Evolutionary conservation across 2,888 invertebrate genomes (phyloP).

Genomic region (Clivina fossor): DNA sequence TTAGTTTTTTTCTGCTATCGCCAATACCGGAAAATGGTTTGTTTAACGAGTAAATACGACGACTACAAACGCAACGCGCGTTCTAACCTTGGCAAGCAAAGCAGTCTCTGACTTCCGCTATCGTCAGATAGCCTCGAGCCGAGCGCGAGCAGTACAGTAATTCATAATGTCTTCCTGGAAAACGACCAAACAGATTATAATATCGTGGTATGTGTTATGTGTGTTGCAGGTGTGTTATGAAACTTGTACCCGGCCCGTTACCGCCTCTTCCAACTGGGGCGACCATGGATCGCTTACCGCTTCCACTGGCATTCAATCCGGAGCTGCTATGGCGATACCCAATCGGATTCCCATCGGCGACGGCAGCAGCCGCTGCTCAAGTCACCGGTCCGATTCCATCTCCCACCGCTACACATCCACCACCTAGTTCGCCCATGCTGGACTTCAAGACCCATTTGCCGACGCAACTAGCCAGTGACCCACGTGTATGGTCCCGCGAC

Average conservation of each 20-base stretch:
- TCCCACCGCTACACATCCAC: too few relatives aligned
- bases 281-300: constrained; percentile 74
- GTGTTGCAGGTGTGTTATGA: constrained; percentile 53
- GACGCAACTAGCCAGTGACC: constrained; percentile 80
- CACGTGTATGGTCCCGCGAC: constrained; percentile 86
- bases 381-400: too few relatives aligned
- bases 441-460: constrained; percentile 89
- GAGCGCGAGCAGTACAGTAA: constrained; percentile 32
- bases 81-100: constrained; percentile 41
- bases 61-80: constrained; percentile 9
- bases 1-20: constrained; percentile 20
- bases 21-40: constrained; percentile 31
- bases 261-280: constrained; percentile 51
- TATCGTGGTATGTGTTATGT: constrained; percentile 33
- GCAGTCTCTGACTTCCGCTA: constrained; percentile 42
- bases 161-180: constrained; percentile 34
- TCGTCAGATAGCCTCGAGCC: constrained; percentile 37
- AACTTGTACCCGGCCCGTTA: constrained; percentile 56
- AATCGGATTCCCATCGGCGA: constrained; percentile 72
- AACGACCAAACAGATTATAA: constrained; percentile 22
- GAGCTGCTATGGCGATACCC: constrained; percentile 89
- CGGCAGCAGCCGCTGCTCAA: constrained; percentile 64
- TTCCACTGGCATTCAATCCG: constrained; percentile 77
- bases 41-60: constrained; percentile 17
- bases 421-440: constrained; percentile 69